Evolutionary conservation across 2,797 vertebrate species (phyloP).

Genomic region (Tragopan temminckii): DNA sequence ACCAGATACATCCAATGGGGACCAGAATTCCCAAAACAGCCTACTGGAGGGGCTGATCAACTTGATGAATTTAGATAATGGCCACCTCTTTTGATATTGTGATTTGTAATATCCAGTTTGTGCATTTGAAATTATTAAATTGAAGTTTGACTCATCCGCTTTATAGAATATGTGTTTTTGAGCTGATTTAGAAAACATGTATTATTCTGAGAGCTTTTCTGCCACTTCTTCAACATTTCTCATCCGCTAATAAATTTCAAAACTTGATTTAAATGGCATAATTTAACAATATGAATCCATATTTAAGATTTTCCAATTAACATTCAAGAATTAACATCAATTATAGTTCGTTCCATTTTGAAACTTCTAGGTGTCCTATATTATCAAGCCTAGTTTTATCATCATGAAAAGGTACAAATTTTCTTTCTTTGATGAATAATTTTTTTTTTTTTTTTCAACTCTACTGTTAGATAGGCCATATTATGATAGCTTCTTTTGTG

Average conservation of each 20-base stretch:
- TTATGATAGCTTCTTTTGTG: not conserved
- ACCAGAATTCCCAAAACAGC: too few species aligned
- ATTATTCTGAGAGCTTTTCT: slow-evolving; percentile 39
- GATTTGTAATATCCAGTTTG: not conserved
- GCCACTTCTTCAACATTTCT: slow-evolving; percentile 19
- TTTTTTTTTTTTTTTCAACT: not conserved
- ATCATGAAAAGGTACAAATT: not conserved
- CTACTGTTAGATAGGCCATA: not conserved
- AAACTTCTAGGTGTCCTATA: not conserved
- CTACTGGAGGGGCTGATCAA: too few species aligned
- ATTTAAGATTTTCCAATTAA: slow-evolving; percentile 43
- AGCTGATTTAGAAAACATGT: slow-evolving; percentile 6
- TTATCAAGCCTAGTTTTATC: not conserved
- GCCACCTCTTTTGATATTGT: not conserved
- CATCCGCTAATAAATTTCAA: slow-evolving; percentile 27
- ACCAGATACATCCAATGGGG: too few species aligned
- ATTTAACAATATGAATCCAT: slow-evolving; percentile 32
- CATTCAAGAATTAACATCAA: slow-evolving; percentile 3
- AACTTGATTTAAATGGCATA: slow-evolving; percentile 31
- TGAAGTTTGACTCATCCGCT: not conserved
- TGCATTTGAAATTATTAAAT: not conserved
- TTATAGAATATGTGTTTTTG: not conserved
- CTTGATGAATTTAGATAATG: not conserved
- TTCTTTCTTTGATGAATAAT: not conserved
- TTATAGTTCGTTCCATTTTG: not conserved